Evolutionary conservation across 1,140 invertebrate species (phyloP), one percentile per base, ranked within the genome.

Genomic region (Macrotrachela quadricornifera): DNA sequence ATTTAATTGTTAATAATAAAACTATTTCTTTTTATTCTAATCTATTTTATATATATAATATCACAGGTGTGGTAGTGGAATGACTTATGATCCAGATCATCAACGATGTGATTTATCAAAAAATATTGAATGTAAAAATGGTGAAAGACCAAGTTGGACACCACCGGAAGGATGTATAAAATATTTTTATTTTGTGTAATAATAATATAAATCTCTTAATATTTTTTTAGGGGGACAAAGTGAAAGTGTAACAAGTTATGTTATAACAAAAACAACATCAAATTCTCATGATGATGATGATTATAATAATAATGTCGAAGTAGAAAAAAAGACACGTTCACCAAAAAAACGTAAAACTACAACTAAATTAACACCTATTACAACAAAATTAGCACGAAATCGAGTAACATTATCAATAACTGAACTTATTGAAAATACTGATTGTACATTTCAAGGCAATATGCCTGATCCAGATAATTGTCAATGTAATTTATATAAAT

Each of bases 101-200:
- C 40, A 50, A 42, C 53, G 53, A 21, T 54, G 53, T 39, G 53
- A 54, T 10, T 49, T 54, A 42, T 16, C 46, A 16, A 37, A 36
- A 11, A 17, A 36, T 21, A 43, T 54, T 17, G 41, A 54, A 18
- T 54, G 53, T 39, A 49, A 54, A 43, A 44, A 54, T 49, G 53
- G 53, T 12, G 48, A 54, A 12, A 47, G 53, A 47, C 53, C 53
- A 16, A 46, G 48, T 45, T 54, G 53, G 53, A 49, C 48, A 46
- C 53, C 53, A 45, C 53, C 53, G 37, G 53, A 54, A 40, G 48
- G 48, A 36, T 54, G 46, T 47, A 16, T 6, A 36, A 30, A n/a
- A n/a, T n/a, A n/a, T n/a, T n/a, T n/a, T n/a, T n/a, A n/a, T n/a
- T n/a, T n/a, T n/a, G n/a, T n/a, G n/a, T n/a, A n/a, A n/a, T n/a